These are phyloP conservation scores for Paramacrobiotus metropolitanus DNA, from an alignment of 1,140 invertebrate species.

Conservation along the genomic window DNA sequence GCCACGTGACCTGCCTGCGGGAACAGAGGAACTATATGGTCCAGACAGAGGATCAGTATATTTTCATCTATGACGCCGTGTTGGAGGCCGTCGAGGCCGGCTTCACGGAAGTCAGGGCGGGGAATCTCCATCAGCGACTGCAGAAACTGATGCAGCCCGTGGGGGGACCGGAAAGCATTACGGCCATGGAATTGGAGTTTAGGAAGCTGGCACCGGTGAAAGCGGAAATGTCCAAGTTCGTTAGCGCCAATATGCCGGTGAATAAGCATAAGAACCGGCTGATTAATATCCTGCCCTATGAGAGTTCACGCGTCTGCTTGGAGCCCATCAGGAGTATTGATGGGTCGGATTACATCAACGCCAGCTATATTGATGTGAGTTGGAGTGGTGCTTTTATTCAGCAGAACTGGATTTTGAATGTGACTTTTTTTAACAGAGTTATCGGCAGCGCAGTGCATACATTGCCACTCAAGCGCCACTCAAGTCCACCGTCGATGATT, in stretches of 20 bases:
- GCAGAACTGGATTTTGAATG: neutral
- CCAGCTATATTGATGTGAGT: slow-evolving; percentile 75
- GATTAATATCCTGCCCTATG: slow-evolving; percentile 86
- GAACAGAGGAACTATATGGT: slow-evolving; percentile 92
- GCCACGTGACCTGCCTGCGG: slow-evolving; percentile 84
- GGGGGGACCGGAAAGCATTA: slow-evolving; percentile 46
- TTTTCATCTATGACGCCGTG: slow-evolving; percentile 92
- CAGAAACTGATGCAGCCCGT: slow-evolving; percentile 63
- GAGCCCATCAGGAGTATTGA: slow-evolving; percentile 70
- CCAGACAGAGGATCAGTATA: slow-evolving; percentile 97
- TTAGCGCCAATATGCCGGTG: slow-evolving; percentile 76
- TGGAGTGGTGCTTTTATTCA: neutral
- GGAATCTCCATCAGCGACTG: slow-evolving; percentile 74
- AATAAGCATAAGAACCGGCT: slow-evolving; percentile 96
- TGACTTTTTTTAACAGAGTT: slow-evolving; percentile 20
- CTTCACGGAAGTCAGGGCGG: slow-evolving; percentile 70
- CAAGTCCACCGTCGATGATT: slow-evolving; percentile 82
- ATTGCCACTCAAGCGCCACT: slow-evolving; percentile 94
- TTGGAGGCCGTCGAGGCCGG: slow-evolving; percentile 86
- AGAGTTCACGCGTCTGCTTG: slow-evolving; percentile 76
- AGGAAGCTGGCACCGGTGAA: slow-evolving; percentile 88
- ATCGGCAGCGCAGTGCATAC: slow-evolving; percentile 61
- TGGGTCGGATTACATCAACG: slow-evolving; percentile 96
- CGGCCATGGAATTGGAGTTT: slow-evolving; percentile 93
- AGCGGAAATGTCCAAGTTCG: slow-evolving; percentile 72